Conservation (phyloP, 2,888 invertebrate genomes). For the Strigamia maritima region DNA sequence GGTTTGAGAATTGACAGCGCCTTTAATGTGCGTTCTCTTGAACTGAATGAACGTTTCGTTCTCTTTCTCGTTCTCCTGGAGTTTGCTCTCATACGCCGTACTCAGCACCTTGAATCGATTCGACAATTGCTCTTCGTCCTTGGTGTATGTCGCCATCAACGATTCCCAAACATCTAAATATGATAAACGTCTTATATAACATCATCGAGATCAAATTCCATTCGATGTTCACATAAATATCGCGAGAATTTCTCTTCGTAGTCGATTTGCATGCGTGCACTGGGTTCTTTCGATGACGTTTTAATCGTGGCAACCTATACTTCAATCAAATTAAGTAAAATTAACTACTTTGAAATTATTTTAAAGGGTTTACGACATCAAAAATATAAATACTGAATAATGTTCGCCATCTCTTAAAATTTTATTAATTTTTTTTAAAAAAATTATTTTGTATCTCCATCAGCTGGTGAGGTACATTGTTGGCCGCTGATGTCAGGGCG, state of each 20-base stretch:
- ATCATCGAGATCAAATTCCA: too few relatives aligned
- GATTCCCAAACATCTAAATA: neutral
- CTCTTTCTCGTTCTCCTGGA: neutral
- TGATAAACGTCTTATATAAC: neutral
- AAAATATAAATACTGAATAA: too few relatives aligned
- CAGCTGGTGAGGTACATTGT: too few relatives aligned
- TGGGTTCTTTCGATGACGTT: neutral
- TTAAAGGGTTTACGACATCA: too few relatives aligned
- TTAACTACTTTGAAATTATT: too few relatives aligned
- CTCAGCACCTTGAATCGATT: neutral
- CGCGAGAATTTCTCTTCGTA: neutral
- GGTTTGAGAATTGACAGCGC: conserved; percentile 21
- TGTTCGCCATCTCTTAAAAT: too few relatives aligned
- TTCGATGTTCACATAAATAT: neutral
- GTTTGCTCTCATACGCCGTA: neutral
- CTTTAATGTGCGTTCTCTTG: neutral
- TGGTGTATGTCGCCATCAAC: neutral
- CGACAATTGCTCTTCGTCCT: neutral
- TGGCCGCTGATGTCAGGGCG: too few relatives aligned
- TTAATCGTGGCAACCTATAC: neutral
- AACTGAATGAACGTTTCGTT: neutral
- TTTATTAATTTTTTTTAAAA: too few relatives aligned
- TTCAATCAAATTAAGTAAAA: too few relatives aligned
- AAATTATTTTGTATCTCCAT: too few relatives aligned
- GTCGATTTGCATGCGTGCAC: neutral